Evolutionary conservation across 2,113 vertebrate species (phyloP).

Genomic region (Lycocorax pyrrhopterus): DNA sequence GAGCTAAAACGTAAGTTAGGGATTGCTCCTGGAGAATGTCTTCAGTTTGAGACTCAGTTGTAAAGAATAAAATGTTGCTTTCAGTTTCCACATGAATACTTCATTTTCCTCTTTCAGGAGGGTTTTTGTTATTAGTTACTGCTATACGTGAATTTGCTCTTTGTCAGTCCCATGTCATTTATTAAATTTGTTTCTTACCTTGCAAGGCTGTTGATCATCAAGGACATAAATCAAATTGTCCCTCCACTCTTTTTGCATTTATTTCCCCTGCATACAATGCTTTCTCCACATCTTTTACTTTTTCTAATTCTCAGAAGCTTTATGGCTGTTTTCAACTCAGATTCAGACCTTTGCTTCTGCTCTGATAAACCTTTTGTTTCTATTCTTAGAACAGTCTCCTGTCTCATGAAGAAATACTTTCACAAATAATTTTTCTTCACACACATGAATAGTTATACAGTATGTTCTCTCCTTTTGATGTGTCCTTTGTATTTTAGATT

Average conservation of each 20-base stretch:
- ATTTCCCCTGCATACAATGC: background rate
- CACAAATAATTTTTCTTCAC: background rate
- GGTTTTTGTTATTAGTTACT: background rate
- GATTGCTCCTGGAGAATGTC: background rate
- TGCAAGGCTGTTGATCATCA: background rate
- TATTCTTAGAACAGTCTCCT: background rate
- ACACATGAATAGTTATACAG: background rate
- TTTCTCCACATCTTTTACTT: background rate
- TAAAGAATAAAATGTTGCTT: background rate
- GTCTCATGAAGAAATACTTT: background rate
- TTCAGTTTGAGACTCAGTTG: background rate
- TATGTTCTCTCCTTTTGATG: background rate
- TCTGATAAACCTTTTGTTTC: background rate
- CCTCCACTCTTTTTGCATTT: background rate
- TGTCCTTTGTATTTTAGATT: background rate
- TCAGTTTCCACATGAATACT: background rate
- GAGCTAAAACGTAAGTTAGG: background rate
- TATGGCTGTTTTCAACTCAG: background rate
- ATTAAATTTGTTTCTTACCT: background rate
- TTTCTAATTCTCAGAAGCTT: background rate
- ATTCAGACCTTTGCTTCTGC: background rate
- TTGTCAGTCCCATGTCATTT: background rate
- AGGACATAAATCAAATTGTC: background rate
- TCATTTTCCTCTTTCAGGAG: background rate
- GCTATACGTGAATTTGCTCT: background rate